These are phyloP conservation scores for Periophthalmodon schlosseri DNA, from an alignment of 2,113 vertebrate species.

Conservation along the genomic window DNA sequence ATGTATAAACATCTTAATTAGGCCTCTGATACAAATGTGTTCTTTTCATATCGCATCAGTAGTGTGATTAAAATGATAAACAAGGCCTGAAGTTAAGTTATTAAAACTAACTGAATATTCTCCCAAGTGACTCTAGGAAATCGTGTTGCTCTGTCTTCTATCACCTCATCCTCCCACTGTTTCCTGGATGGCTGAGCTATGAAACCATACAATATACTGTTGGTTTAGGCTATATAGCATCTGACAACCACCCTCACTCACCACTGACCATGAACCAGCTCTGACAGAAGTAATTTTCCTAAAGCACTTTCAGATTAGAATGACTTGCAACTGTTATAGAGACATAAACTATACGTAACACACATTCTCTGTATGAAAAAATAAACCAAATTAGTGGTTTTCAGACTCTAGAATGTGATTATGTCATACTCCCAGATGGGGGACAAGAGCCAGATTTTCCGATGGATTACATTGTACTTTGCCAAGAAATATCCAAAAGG, in stretches of 20 bases:
- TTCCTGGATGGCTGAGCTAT: not conserved
- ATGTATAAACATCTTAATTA: constrained; percentile 30
- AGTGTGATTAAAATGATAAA: not conserved
- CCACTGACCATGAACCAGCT: constrained; percentile 3
- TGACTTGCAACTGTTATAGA: constrained; percentile 25
- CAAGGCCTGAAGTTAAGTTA: not conserved
- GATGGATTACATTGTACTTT: no score
- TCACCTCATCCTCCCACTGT: not conserved
- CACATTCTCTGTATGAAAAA: not conserved
- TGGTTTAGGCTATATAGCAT: not conserved
- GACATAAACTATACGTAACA: not conserved
- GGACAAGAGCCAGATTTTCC: no score
- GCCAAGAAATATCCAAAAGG: no score
- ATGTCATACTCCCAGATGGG: no score
- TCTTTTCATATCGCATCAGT: constrained; percentile 24
- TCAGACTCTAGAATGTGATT: no score
- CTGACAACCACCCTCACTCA: constrained; percentile 5
- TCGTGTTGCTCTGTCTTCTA: not conserved
- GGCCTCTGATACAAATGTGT: constrained; percentile 55
- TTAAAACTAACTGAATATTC: not conserved
- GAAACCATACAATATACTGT: not conserved
- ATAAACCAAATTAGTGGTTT: not conserved
- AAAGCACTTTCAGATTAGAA: not conserved
- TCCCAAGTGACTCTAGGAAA: not conserved
- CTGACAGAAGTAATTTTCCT: constrained; percentile 13